Conservation (phyloP, 2,888 invertebrate genomes). For the Steromphala cineraria region DNA sequence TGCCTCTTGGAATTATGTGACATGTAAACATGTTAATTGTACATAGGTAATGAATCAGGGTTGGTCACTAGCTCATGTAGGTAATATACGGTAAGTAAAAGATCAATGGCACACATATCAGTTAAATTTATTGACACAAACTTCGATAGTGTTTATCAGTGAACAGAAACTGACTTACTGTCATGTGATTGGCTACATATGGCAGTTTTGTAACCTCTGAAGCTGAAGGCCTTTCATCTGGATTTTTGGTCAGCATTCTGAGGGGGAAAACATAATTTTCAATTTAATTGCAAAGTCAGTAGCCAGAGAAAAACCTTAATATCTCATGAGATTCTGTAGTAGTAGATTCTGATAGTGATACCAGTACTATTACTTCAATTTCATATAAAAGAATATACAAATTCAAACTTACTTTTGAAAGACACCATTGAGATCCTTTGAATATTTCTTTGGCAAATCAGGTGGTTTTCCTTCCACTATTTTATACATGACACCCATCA, state of each 20-base stretch:
- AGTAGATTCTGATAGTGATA: too few species aligned
- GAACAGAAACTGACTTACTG: constrained; percentile 51
- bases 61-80: too few species aligned
- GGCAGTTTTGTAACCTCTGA: constrained; percentile 69
- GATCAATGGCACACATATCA: too few species aligned
- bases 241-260: constrained; percentile 73
- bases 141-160: too few species aligned
- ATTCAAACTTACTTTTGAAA: constrained; percentile 66
- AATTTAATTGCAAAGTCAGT: not conserved
- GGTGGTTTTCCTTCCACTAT: constrained; percentile 74
- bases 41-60: too few species aligned
- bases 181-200: constrained; percentile 67
- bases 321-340: too few species aligned
- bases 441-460: constrained; percentile 68
- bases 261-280: not conserved
- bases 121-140: too few species aligned
- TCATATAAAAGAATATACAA: not conserved
- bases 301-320: too few species aligned
- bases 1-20: too few species aligned
- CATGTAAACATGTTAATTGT: too few species aligned
- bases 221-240: constrained; percentile 69
- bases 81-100: too few species aligned
- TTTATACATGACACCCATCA: constrained; percentile 76
- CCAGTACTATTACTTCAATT: too few species aligned
- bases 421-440: constrained; percentile 67